These are phyloP conservation scores for Nyctibius grandis DNA, from an alignment of 2,797 vertebrate species.

Conservation along the genomic window DNA sequence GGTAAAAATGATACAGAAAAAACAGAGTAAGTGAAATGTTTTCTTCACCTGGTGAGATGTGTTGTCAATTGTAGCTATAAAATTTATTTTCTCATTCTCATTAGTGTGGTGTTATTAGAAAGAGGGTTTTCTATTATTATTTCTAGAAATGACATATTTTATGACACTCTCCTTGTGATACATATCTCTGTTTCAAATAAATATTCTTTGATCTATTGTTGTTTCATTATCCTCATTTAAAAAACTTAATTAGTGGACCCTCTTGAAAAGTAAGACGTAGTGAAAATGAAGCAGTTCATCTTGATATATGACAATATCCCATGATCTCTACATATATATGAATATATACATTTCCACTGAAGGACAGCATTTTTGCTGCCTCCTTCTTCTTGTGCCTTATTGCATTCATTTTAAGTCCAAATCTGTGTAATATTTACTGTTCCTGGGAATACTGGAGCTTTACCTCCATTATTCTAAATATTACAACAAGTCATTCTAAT, in stretches of 20 bases:
- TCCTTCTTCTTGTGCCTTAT: background rate
- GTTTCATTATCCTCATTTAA: background rate
- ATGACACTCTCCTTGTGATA: background rate
- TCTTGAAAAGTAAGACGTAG: background rate
- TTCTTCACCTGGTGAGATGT: background rate
- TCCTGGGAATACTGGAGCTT: background rate
- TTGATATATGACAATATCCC: background rate
- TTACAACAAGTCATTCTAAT: background rate
- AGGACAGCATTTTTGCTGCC: background rate
- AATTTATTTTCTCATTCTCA: background rate
- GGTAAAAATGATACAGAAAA: background rate
- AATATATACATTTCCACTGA: background rate
- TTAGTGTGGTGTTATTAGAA: background rate
- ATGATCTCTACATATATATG: fast-evolving
- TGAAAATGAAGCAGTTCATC: background rate
- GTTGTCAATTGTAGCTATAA: background rate
- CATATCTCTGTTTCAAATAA: background rate
- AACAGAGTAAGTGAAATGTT: background rate
- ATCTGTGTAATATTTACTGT: background rate
- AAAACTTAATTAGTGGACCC: background rate
- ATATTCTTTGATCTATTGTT: background rate
- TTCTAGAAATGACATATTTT: background rate
- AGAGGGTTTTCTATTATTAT: too few relatives aligned
- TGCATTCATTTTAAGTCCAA: background rate
- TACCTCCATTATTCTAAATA: background rate